Evolutionary conservation across 1,140 invertebrate species (phyloP).

Genomic region (Frieseomelitta varia): DNA sequence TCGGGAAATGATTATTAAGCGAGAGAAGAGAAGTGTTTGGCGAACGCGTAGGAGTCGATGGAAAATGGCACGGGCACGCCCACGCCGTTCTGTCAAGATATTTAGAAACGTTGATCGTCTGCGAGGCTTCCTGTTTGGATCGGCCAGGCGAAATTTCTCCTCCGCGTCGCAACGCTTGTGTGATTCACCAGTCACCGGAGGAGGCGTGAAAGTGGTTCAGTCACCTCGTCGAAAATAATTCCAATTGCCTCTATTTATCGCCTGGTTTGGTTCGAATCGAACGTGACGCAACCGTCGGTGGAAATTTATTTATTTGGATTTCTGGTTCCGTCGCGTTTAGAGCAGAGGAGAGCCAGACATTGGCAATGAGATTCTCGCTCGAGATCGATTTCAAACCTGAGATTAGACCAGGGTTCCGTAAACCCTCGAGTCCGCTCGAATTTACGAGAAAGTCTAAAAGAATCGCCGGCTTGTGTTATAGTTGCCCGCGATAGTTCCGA

Average conservation of each 20-base stretch:
- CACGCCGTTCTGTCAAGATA: slow-evolving; percentile 8
- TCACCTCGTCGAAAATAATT: background rate
- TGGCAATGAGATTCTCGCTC: background rate
- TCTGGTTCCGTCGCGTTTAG: too few relatives aligned
- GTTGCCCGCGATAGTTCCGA: slow-evolving; percentile 10
- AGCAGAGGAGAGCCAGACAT: background rate
- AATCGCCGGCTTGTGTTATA: background rate
- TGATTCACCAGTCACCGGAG: slow-evolving; percentile 27
- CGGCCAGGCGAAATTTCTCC: slow-evolving; percentile 21
- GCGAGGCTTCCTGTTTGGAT: slow-evolving; percentile 28
- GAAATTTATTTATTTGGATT: too few relatives aligned
- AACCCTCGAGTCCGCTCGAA: too few relatives aligned
- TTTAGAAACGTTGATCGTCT: slow-evolving; percentile 43
- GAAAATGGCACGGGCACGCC: slow-evolving; percentile 10
- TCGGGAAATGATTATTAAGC: background rate
- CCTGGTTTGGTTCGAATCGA: background rate
- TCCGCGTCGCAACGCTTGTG: background rate
- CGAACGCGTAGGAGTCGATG: background rate
- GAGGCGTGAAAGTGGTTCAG: slow-evolving; percentile 22
- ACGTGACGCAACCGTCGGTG: background rate
- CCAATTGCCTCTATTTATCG: background rate
- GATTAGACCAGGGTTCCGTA: background rate
- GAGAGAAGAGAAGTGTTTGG: background rate
- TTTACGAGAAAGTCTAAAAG: background rate
- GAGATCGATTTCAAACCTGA: background rate